Base-by-base conservation (phyloP, 2,113 vertebrate species). In the Xiphias gladius region DNA sequence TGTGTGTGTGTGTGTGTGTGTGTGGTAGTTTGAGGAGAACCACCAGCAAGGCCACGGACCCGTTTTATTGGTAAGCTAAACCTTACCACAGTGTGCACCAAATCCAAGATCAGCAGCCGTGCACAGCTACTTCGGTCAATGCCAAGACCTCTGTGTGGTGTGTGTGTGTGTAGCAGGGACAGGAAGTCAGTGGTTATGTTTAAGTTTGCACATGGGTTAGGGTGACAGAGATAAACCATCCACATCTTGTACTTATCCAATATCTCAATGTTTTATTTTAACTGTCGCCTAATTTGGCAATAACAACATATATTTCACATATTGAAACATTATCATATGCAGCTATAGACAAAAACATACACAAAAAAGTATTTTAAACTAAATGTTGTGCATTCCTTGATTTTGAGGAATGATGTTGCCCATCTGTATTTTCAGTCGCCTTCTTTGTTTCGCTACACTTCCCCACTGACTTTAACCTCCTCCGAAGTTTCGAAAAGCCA, bases 401-500 rank as follows among this genome's bases (percentile, higher is more conserved):
- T 67, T 54, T 70, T 8, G 7, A 24, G 26, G n/a, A 67, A 62
- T 24, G 6, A 30, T 26, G 41, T 71, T 37, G 3, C 14, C 24
- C 12, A 5, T 37, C 28, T 41, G 48, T 80, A 48, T 58, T 76
- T 71, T 55, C 37, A 39, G 28, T 54, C 22, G 7, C 65, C 69
- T 35, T 77, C 43, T 64, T 83, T 67, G 32, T 71, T 86, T 67
- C 69, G 62, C 85, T 72, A 62, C 76, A 86, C 76, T 85, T 88
- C 72, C 66, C 54, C 32, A 46, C 52, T 92, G 88, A 92, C 65
- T 83, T 52, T 89, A 83, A 92, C 63, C 63, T 48, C 30, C 48
- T 41, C 5, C 20, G 78, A 84, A 84, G 80, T 86, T 80, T 78
- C 9, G 19, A 62, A 72, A 92, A 94, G 92, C 92, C 90, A 65